Evolutionary conservation across 2,113 vertebrate genomes (phyloP), one percentile per base, ranked within the genome.

Genomic region (Formicarius rufipectus): DNA sequence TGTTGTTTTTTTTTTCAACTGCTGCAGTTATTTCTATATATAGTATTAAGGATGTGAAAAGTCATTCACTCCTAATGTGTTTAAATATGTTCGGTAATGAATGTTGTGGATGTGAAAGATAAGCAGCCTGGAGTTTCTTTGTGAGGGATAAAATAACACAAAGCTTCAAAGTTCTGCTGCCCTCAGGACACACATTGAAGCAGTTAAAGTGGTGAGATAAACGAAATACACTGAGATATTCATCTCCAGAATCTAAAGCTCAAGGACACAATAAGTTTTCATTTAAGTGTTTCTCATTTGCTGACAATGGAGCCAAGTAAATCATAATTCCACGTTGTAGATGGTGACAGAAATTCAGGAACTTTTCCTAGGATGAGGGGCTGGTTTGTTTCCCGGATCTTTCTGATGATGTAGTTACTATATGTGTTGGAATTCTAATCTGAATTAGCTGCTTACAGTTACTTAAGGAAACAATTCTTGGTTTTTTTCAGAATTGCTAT

Each of bases 111-210:
- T 95, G 85, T 94, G 86, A 45, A 93, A 95, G 95, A 96, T 96
- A 96, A 96, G 92, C 93, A 96, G 96, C 96, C 96, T 55, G 47
- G 90, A 95, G 96, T 94, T 89, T 74, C 79, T 96, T 84, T 90
- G 92, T 73, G 60, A 94, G 96, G 95, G 89, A 84, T 94, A 94
- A 66, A 72, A 77, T 97, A 96, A 96, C 95, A 94, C 86, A 94
- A 92, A 94, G 93, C 95, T 93, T 75, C 90, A 60, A 77, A 92
- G 79, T 93, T 93, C 39, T 87, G 86, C 69, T 97, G 88, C 95
- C 96, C 92, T 95, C 60, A 12, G 92, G 96, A 90, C 83, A 84
- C 95, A 90, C 90, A 72, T 55, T 96, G 96, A 94, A 96, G 85
- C 77, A 93, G 90, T 97, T 94, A 96, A 95, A 83, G 78, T 1